Conservation (phyloP, 1,140 invertebrate species). For the Pemphigus obesinymphae region DNA sequence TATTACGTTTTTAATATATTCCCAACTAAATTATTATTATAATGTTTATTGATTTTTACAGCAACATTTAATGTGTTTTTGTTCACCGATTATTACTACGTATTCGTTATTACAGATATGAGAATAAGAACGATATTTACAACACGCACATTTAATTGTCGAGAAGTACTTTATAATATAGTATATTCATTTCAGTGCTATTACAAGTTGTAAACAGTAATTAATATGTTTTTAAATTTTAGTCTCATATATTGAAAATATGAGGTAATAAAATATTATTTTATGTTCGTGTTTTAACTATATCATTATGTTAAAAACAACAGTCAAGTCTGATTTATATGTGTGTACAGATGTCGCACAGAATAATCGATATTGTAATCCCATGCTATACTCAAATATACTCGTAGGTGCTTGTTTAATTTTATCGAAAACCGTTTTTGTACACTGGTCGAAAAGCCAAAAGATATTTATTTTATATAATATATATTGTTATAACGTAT, state of each 20-base stretch:
- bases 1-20: not conserved
- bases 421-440: not conserved
- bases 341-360: not conserved
- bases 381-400: not conserved
- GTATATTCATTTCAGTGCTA: not conserved
- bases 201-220: not conserved
- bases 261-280: not conserved
- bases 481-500: no score
- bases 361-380: not conserved
- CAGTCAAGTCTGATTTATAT: not conserved
- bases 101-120: not conserved
- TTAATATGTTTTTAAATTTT: not conserved
- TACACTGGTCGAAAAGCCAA: not conserved
- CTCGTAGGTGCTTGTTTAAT: not conserved
- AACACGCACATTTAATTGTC: not conserved
- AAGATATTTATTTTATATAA: not conserved
- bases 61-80: not conserved
- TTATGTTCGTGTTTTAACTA: not conserved
- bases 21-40: not conserved
- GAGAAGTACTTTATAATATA: not conserved
- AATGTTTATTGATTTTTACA: not conserved
- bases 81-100: not conserved
- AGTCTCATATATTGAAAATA: not conserved
- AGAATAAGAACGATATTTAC: not conserved
- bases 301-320: not conserved